phyloP scores from a whole-genome alignment of 2,113 vertebrate genomes.

The Lophotis ruficrista region DNA sequence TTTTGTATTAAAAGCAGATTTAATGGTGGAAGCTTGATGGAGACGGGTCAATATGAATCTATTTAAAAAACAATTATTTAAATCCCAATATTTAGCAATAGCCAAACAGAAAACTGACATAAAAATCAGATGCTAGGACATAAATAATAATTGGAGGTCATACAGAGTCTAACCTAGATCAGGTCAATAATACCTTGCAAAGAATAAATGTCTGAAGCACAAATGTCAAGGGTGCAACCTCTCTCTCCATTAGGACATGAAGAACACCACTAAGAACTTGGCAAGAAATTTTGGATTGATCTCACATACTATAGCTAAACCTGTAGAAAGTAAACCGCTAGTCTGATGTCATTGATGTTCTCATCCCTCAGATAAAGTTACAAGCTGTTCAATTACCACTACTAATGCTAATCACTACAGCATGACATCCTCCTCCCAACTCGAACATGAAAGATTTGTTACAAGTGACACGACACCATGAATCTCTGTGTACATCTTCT shows the following conservation, averaged over 20 bases:
- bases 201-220: conserved; percentile 2
- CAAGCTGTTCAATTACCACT: not conserved
- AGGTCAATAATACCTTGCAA: conserved; percentile 11
- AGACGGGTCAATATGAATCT: not conserved
- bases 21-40: not conserved
- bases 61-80: conserved; percentile 19
- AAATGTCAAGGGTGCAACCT: not conserved
- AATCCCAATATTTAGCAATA: not conserved
- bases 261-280: not conserved
- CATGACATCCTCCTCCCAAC: not conserved
- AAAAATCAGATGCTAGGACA: conserved; percentile 24
- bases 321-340: not conserved
- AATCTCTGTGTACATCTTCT: not conserved
- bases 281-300: conserved; percentile 14
- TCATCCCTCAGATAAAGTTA: not conserved
- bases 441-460: fast-evolving
- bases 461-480: not conserved
- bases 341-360: not conserved
- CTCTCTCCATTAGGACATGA: not conserved
- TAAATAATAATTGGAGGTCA: conserved; percentile 19
- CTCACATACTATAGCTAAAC: not conserved
- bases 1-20: conserved; percentile 35
- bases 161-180: not conserved
- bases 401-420: not conserved
- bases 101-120: conserved; percentile 6